Evolutionary conservation across 2,888 invertebrate species (phyloP).

Genomic region (Oasisia sp.): DNA sequence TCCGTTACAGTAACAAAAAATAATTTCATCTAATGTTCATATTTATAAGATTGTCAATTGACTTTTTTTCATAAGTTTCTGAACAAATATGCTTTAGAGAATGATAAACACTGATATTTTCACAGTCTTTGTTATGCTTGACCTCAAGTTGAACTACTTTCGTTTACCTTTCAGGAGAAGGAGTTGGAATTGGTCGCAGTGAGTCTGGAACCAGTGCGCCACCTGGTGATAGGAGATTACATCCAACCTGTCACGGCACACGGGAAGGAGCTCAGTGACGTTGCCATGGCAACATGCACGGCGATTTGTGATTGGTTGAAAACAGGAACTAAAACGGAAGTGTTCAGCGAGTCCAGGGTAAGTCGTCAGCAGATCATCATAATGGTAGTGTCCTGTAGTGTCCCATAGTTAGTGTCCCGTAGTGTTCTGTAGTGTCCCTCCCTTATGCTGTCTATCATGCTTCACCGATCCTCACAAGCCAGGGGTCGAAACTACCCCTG

Average conservation of each 20-base stretch:
- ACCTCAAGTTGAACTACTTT: not conserved
- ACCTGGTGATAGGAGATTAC: not conserved
- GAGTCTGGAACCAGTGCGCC: conserved; percentile 21
- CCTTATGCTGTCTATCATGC: no score
- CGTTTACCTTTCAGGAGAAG: conserved; percentile 23
- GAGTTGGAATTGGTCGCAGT: conserved; percentile 24
- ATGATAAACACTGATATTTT: not conserved
- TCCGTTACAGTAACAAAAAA: no score
- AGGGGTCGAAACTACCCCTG: no score
- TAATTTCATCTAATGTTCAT: no score
- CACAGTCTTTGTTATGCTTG: not conserved
- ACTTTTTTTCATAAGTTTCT: not conserved
- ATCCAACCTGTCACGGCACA: not conserved
- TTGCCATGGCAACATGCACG: not conserved
- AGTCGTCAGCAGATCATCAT: not conserved
- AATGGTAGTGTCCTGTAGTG: no score
- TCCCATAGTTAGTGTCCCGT: no score
- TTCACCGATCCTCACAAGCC: no score
- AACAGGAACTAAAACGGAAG: conserved; percentile 7
- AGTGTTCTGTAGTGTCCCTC: no score
- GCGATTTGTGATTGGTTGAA: conserved; percentile 22
- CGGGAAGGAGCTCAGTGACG: not conserved
- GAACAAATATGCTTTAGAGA: not conserved
- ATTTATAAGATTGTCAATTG: not conserved
- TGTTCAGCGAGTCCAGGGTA: not conserved